A percentile compares a stretch with the other conserved stretches of the same genome.
These are phyloP conservation scores for Drosophila varians DNA, from an alignment of 1,140 invertebrate species.

Conservation along the genomic window DNA sequence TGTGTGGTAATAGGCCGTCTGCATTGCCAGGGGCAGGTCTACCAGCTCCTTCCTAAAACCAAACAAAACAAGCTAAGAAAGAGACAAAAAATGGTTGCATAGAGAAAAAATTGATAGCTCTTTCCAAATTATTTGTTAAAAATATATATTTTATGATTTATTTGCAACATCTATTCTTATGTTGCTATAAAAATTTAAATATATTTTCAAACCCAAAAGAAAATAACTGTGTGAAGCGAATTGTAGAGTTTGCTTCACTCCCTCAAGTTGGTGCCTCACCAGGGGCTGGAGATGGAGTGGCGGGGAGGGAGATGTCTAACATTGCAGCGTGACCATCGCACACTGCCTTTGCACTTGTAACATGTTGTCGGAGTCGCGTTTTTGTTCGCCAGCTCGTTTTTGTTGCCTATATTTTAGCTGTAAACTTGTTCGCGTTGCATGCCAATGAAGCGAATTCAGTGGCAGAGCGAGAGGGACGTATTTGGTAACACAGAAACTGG, in stretches of 20 bases:
- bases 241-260: slow-evolving; percentile 34
- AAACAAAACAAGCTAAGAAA: background rate
- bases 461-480: slow-evolving; percentile 8
- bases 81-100: background rate
- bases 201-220: slow-evolving; percentile 1
- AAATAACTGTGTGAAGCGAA: slow-evolving; percentile 68
- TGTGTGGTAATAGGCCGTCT: slow-evolving; percentile 58
- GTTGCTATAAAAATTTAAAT: too few relatives aligned
- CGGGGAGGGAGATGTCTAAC: slow-evolving; percentile 55
- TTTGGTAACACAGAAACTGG: slow-evolving; percentile 62
- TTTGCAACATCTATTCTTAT: too few relatives aligned
- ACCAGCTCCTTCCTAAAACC: slow-evolving; percentile 4
- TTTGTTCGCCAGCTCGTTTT: slow-evolving; percentile 12
- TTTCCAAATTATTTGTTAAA: too few relatives aligned
- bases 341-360: slow-evolving; percentile 73
- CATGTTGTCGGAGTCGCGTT: slow-evolving; percentile 61
- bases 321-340: slow-evolving; percentile 76
- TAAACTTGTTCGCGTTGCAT: slow-evolving; percentile 70
- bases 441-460: slow-evolving; percentile 27
- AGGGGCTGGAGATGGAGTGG: background rate
- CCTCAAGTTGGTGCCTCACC: background rate
- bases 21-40: slow-evolving; percentile 45
- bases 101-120: too few relatives aligned
- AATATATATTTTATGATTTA: too few relatives aligned
- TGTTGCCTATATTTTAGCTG: slow-evolving; percentile 57